phyloP scores from a whole-genome alignment of 1,140 invertebrate genomes.

The Conus ventricosus region DNA sequence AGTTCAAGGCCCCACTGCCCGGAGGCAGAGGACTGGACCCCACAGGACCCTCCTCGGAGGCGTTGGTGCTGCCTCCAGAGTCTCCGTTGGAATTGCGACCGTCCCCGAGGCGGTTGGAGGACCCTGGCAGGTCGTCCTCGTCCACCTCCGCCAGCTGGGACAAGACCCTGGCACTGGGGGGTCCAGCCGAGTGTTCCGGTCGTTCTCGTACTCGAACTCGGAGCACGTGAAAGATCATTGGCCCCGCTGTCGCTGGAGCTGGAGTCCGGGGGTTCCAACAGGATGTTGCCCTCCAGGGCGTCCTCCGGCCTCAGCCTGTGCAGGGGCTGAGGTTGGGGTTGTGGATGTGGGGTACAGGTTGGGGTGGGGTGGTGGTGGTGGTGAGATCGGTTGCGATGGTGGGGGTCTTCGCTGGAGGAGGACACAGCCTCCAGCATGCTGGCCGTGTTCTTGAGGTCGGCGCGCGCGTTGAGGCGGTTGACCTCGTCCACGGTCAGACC shows the following conservation, averaged over 20 bases:
- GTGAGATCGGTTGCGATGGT: slow-evolving; percentile 77
- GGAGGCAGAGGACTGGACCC: neutral
- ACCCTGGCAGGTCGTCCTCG: slow-evolving; percentile 73
- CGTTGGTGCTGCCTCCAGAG: slow-evolving; percentile 89
- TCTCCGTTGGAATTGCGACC: slow-evolving; percentile 94
- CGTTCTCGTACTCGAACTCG: slow-evolving; percentile 94
- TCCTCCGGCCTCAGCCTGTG: slow-evolving; percentile 77
- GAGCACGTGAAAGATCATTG: slow-evolving; percentile 99
- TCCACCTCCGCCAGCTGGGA: slow-evolving; percentile 81
- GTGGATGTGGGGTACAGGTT: slow-evolving; percentile 55
- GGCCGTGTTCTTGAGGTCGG: slow-evolving; percentile 87
- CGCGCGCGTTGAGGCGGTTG: slow-evolving; percentile 88
- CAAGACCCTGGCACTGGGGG: slow-evolving; percentile 79
- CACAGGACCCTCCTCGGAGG: slow-evolving; percentile 82
- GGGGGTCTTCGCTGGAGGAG: slow-evolving; percentile 81
- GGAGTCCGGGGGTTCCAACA: slow-evolving; percentile 78
- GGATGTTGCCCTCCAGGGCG: slow-evolving; percentile 53
- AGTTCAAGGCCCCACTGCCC: slow-evolving; percentile 77
- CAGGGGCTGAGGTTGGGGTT: slow-evolving; percentile 85
- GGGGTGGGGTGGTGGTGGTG: slow-evolving; percentile 86
- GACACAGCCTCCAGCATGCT: slow-evolving; percentile 94
- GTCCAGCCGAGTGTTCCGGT: slow-evolving; percentile 76
- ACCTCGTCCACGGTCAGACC: slow-evolving; percentile 95
- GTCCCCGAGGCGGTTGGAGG: slow-evolving; percentile 79
- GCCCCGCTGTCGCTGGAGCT: slow-evolving; percentile 93